These are phyloP conservation scores for Cariama cristata DNA, from an alignment of 2,113 vertebrate species.

Conservation along the genomic window DNA sequence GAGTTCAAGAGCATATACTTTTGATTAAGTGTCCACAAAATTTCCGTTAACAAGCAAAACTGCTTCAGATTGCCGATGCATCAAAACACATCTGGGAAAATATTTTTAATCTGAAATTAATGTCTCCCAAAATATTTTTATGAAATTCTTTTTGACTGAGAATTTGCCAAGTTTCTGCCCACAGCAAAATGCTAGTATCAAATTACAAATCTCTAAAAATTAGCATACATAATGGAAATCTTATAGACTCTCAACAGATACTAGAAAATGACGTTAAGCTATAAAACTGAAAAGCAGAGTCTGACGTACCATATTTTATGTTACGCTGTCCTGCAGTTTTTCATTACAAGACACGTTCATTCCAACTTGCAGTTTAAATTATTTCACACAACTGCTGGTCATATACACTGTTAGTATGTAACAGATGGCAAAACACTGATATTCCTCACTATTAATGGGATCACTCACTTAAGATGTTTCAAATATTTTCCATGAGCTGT, in stretches of 20 bases:
- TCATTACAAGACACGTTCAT: neutral
- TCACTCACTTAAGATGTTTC: neutral
- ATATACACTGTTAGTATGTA: neutral
- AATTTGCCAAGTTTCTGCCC: neutral
- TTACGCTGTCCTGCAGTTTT: neutral
- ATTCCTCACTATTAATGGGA: neutral
- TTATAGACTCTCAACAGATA: neutral
- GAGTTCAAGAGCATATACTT: neutral
- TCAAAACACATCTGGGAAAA: neutral
- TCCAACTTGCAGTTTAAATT: neutral
- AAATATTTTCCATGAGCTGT: neutral
- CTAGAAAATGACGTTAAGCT: neutral
- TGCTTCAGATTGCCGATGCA: neutral
- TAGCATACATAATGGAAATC: neutral
- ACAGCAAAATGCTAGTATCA: neutral
- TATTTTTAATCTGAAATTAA: neutral
- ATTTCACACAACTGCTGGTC: neutral
- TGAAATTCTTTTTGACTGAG: neutral
- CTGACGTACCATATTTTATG: neutral
- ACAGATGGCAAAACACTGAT: conserved; percentile 26
- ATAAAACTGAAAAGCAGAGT: neutral
- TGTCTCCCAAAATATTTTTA: neutral
- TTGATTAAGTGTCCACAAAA: neutral
- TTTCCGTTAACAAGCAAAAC: neutral
- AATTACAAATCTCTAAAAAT: neutral